Percentiles rank a stretch among this genome's conserved stretches.
Evolutionary conservation across 1,140 invertebrate genomes (phyloP).

Genomic region (Hirudo medicinalis): DNA sequence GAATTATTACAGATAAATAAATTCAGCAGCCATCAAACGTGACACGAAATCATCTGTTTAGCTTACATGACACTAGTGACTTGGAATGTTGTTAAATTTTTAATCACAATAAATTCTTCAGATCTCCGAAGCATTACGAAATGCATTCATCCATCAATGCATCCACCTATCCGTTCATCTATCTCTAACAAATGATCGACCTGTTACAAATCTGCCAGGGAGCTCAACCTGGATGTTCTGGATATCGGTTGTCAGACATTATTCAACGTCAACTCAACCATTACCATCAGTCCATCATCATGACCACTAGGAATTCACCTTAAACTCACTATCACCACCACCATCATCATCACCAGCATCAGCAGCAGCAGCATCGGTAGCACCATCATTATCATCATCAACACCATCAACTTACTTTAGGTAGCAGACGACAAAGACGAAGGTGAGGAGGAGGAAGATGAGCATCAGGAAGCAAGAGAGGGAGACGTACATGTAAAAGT

Average conservation of each 20-base stretch:
- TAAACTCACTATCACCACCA: not conserved
- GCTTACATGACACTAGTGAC: too few relatives aligned
- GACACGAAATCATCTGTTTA: too few relatives aligned
- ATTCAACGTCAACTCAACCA: not conserved
- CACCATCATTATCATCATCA: conserved; percentile 3
- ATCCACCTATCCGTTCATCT: not conserved
- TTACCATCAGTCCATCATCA: conserved; percentile 5
- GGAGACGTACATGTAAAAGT: too few relatives aligned
- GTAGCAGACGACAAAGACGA: too few relatives aligned
- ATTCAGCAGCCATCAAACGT: too few relatives aligned
- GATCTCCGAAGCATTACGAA: not conserved
- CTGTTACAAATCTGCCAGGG: not conserved
- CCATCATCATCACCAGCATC: not conserved
- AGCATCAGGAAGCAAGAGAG: too few relatives aligned
- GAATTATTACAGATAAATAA: too few relatives aligned
- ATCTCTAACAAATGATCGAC: conserved; percentile 2
- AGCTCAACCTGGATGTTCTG: not conserved
- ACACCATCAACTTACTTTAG: not conserved
- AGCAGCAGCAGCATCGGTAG: not conserved
- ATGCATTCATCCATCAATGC: conserved; percentile 3
- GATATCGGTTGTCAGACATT: not conserved
- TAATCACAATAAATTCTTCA: not conserved
- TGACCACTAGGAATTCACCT: not conserved
- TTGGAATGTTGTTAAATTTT: too few relatives aligned
- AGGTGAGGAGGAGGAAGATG: too few relatives aligned